A percentile compares a stretch with the other conserved stretches of the same genome.
These are phyloP conservation scores for Morpho deidamia DNA, from an alignment of 2,888 invertebrate genomes.

Conservation along the genomic window DNA sequence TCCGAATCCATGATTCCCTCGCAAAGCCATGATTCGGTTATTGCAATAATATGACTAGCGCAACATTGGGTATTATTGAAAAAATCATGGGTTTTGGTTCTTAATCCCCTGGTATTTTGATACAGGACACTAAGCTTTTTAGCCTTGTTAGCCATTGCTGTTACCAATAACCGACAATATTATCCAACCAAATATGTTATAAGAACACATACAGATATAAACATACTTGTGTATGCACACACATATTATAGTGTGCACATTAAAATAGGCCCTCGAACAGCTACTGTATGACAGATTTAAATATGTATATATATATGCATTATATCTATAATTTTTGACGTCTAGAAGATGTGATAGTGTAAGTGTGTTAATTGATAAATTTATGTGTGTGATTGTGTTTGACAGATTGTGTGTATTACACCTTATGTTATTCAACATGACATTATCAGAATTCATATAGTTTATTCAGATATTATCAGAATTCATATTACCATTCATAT, in stretches of 20 bases:
- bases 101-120: not conserved
- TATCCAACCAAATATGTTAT: not conserved
- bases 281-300: too few relatives aligned
- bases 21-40: not conserved
- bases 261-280: too few relatives aligned
- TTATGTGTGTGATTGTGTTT: not conserved
- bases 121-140: not conserved
- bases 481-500: too few relatives aligned
- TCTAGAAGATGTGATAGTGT: not conserved
- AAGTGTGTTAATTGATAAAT: not conserved
- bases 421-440: not conserved
- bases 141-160: too few relatives aligned
- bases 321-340: too few relatives aligned
- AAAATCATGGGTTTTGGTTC: not conserved
- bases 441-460: not conserved
- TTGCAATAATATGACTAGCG: not conserved
- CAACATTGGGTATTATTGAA: not conserved
- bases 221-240: not conserved
- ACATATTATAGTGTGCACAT: too few relatives aligned
- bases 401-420: not conserved
- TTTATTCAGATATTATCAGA: too few relatives aligned
- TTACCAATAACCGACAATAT: too few relatives aligned
- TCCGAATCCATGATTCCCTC: constrained; percentile 1
- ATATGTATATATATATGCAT: too few relatives aligned
- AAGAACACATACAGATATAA: not conserved